Conservation (phyloP, 1,140 invertebrate species). For the Patella vulgata region DNA sequence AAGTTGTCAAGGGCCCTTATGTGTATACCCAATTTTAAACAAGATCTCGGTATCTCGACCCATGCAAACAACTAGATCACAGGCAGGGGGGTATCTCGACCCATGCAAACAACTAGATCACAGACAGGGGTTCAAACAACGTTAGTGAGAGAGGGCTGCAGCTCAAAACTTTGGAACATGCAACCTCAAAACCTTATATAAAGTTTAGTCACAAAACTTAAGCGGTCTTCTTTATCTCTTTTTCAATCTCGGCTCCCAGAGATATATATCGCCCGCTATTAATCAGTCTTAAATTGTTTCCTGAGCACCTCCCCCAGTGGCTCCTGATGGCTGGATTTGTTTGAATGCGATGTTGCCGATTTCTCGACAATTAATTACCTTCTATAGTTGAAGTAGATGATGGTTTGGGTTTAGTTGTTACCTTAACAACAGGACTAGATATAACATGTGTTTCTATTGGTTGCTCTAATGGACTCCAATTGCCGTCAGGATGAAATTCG, state of each 20-base stretch:
- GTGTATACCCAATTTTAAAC: no score
- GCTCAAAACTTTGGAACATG: constrained; percentile 3
- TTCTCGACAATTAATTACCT: background rate
- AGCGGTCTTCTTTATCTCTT: no score
- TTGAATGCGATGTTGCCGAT: no score
- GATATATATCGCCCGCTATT: no score
- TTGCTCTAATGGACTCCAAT: constrained; percentile 81
- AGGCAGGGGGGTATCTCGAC: constrained; percentile 22
- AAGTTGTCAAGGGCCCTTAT: constrained; percentile 12
- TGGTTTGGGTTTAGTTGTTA: constrained; percentile 4
- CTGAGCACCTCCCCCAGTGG: no score
- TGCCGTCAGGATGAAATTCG: constrained; percentile 87
- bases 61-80: constrained; percentile 4
- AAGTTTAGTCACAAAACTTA: no score
- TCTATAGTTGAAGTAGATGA: constrained; percentile 12
- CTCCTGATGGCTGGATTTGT: no score
- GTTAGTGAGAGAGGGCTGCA: background rate
- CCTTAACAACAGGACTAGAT: constrained; percentile 33
- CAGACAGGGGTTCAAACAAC: no score
- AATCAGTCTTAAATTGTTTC: no score
- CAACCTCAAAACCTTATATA: no score
- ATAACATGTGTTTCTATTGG: constrained; percentile 65
- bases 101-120: constrained; percentile 25
- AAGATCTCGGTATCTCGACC: no score
- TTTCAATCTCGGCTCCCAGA: no score